These are phyloP conservation scores for Crioceris asparagi DNA, from an alignment of 2,888 invertebrate genomes.

Conservation along the genomic window DNA sequence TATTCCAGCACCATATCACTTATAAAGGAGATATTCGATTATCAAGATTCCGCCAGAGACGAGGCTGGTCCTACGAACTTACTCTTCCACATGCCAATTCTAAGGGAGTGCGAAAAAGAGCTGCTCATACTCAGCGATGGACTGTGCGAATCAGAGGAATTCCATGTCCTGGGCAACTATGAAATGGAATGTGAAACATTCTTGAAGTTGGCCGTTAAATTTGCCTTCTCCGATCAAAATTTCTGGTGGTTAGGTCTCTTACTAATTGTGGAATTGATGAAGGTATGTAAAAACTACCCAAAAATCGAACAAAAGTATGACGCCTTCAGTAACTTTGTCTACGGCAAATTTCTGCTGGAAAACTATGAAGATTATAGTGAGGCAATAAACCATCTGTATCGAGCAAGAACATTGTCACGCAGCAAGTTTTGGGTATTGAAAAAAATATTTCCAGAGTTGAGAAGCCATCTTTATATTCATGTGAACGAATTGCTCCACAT, in stretches of 20 bases:
- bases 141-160: conserved; percentile 25
- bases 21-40: conserved; percentile 44
- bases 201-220: conserved; percentile 37
- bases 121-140: conserved; percentile 29
- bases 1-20: conserved; percentile 41
- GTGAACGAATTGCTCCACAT: conserved; percentile 39
- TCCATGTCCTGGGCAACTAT: conserved; percentile 14
- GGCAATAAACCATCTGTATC: conserved; percentile 25
- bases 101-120: conserved; percentile 42
- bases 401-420: conserved; percentile 22
- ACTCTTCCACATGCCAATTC: no score
- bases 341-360: conserved; percentile 44
- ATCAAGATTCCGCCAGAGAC: no score
- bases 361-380: conserved; percentile 37
- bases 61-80: no score
- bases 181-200: conserved; percentile 34
- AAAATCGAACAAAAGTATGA: conserved; percentile 44
- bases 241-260: conserved; percentile 50
- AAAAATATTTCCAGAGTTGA: conserved; percentile 21
- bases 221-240: conserved; percentile 28
- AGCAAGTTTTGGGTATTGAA: conserved; percentile 36
- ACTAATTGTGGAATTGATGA: conserved; percentile 40
- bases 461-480: conserved; percentile 38
- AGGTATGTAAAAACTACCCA: conserved; percentile 37
- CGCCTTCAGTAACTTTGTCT: conserved; percentile 42